These are phyloP conservation scores for Cephus rjabovi DNA, from an alignment of 2,888 invertebrate species.

Conservation along the genomic window DNA sequence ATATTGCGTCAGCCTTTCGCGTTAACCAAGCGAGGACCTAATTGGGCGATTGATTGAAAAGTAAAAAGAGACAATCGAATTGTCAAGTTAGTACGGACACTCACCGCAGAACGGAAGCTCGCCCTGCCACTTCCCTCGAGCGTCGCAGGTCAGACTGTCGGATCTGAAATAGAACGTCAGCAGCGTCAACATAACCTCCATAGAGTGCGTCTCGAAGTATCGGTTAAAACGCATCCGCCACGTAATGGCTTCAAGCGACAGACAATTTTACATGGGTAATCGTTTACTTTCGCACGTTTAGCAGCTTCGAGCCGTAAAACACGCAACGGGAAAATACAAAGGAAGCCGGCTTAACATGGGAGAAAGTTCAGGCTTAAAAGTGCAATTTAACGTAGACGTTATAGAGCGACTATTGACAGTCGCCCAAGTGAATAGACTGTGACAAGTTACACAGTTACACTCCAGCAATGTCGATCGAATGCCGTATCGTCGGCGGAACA, in stretches of 20 bases:
- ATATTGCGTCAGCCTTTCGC: background rate
- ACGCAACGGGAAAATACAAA: background rate
- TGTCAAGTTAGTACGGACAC: constrained; percentile 36
- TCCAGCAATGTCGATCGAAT: background rate
- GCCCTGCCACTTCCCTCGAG: constrained; percentile 81
- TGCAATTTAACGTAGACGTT: background rate
- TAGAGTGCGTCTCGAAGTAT: background rate
- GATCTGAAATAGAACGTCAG: constrained; percentile 60
- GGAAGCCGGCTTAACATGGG: background rate
- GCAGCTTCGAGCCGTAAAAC: background rate
- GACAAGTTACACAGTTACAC: background rate
- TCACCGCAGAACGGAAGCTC: constrained; percentile 89
- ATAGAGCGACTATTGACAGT: background rate
- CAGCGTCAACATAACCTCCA: background rate
- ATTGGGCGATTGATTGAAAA: background rate
- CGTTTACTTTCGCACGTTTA: background rate
- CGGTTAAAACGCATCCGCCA: background rate
- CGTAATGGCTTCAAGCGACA: background rate
- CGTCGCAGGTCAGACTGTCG: constrained; percentile 76
- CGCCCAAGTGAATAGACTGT: background rate
- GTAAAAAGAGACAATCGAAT: background rate
- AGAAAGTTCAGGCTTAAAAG: background rate
- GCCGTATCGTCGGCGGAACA: background rate
- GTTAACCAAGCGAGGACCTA: background rate
- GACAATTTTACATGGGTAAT: background rate